Evolutionary conservation across 1,140 invertebrate species (phyloP).

Genomic region (Patella vulgata): DNA sequence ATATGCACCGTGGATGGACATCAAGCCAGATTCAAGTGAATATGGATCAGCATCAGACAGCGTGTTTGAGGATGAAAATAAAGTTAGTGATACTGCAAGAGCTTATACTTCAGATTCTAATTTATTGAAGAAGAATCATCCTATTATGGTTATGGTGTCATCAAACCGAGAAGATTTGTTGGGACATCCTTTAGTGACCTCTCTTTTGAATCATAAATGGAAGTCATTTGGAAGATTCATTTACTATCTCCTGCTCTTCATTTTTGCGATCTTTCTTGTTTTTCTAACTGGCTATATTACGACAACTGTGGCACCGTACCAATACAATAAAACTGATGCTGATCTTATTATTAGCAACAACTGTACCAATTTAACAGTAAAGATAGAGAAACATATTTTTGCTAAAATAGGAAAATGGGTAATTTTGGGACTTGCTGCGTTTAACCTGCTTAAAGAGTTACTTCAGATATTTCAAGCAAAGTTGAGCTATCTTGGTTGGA

Average conservation of each 20-base stretch:
- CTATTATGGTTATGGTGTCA: slow-evolving; percentile 68
- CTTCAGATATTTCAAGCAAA: slow-evolving; percentile 66
- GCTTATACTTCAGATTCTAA: slow-evolving; percentile 63
- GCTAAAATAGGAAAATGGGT: slow-evolving; percentile 62
- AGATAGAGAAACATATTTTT: slow-evolving; percentile 46
- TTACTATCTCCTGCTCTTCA: slow-evolving; percentile 69
- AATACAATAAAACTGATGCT: slow-evolving; percentile 19
- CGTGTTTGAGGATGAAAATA: slow-evolving; percentile 58
- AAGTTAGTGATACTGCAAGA: slow-evolving; percentile 42
- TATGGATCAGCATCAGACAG: slow-evolving; percentile 48
- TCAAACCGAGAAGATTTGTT: slow-evolving; percentile 65
- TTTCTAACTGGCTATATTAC: slow-evolving; percentile 69
- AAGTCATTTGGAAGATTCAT: slow-evolving; percentile 66
- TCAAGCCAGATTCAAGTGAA: slow-evolving; percentile 40
- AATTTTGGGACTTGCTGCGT: slow-evolving; percentile 63
- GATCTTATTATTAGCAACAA: slow-evolving; percentile 15
- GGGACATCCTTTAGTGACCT: slow-evolving; percentile 68
- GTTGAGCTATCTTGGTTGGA: slow-evolving; percentile 66
- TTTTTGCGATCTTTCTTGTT: slow-evolving; percentile 68
- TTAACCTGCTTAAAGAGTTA: slow-evolving; percentile 68
- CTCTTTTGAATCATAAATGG: slow-evolving; percentile 70
- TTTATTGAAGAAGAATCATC: slow-evolving; percentile 69
- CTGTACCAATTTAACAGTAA: slow-evolving; percentile 12
- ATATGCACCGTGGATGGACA: slow-evolving; percentile 59
- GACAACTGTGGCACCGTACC: slow-evolving; percentile 56